Percentiles rank a stretch among this genome's conserved stretches.
phyloP scores from a whole-genome alignment of 2,113 vertebrate genomes.

The Sinocyclocheilus grahami region DNA sequence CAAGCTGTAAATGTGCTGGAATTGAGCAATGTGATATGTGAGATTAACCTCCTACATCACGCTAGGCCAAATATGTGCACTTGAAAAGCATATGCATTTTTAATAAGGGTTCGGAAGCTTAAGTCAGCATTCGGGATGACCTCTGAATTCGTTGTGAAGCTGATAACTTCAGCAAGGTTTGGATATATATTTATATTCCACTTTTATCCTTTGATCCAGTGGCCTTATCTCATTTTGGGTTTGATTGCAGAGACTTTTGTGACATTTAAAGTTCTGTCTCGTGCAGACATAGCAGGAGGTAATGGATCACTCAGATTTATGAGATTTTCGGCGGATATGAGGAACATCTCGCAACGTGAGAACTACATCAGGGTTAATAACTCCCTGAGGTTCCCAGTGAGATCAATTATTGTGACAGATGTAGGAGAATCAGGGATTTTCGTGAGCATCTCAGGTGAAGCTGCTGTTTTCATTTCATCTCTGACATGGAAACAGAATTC shows the following conservation, averaged over 20 bases:
- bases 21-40: neutral
- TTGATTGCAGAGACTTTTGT: neutral
- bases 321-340: slow-evolving; percentile 1
- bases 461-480: neutral
- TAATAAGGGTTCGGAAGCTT: slow-evolving; percentile 24
- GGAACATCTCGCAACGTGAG: neutral
- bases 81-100: slow-evolving; percentile 31
- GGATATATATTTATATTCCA: neutral
- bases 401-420: slow-evolving; percentile 16
- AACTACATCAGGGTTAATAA: slow-evolving; percentile 23
- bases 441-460: neutral
- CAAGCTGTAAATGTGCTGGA: neutral
- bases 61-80: slow-evolving; percentile 2
- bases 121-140: slow-evolving; percentile 1
- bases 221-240: slow-evolving; percentile 13
- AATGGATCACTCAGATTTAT: slow-evolving; percentile 7
- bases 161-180: slow-evolving; percentile 7
- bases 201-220: slow-evolving; percentile 2
- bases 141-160: neutral
- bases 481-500: neutral
- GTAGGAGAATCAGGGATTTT: neutral
- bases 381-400: neutral
- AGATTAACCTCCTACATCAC: neutral
- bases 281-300: neutral
- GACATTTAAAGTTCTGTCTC: neutral